Percentiles rank a stretch among this genome's conserved stretches.
These are phyloP conservation scores for Leptogaster cylindrica DNA, from an alignment of 2,888 invertebrate species.

Conservation along the genomic window DNA sequence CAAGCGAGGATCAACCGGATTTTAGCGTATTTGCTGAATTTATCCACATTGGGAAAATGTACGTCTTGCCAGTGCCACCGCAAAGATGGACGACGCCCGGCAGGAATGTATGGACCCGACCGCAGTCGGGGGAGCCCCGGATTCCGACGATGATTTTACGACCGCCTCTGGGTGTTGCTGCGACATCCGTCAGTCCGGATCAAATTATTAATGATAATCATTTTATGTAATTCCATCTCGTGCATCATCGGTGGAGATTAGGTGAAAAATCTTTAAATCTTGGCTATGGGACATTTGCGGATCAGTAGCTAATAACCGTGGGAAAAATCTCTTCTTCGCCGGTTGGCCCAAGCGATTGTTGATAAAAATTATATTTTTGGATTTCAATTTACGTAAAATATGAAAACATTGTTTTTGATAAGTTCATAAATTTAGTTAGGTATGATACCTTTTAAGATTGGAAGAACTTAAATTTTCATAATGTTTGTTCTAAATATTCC, in stretches of 20 bases:
- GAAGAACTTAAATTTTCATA: too few relatives aligned
- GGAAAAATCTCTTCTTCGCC: not conserved
- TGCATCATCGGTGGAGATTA: constrained; percentile 33
- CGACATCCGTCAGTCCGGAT: constrained; percentile 21
- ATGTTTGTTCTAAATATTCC: too few relatives aligned
- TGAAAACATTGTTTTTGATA: too few relatives aligned
- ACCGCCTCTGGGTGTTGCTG: constrained; percentile 4
- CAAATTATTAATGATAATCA: constrained; percentile 47
- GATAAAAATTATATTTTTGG: too few relatives aligned
- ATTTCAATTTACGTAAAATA: too few relatives aligned
- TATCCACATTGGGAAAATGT: constrained; percentile 20
- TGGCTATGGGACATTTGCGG: constrained; percentile 29
- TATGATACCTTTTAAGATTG: too few relatives aligned
- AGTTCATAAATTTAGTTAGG: too few relatives aligned
- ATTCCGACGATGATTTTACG: constrained; percentile 10
- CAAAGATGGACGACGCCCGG: not conserved
- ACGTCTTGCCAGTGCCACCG: not conserved
- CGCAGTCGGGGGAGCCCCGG: not conserved
- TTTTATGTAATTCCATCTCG: constrained; percentile 41
- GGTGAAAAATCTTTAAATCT: constrained; percentile 40
- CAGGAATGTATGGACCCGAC: not conserved
- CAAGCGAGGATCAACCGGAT: constrained; percentile 50
- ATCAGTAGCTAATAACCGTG: constrained; percentile 39
- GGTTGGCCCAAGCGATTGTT: too few relatives aligned
- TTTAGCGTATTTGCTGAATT: constrained; percentile 44